Percentiles rank a stretch among this genome's conserved stretches.
phyloP scores from a whole-genome alignment of 2,797 vertebrate species.

The Mormyrus hasselquistii region DNA sequence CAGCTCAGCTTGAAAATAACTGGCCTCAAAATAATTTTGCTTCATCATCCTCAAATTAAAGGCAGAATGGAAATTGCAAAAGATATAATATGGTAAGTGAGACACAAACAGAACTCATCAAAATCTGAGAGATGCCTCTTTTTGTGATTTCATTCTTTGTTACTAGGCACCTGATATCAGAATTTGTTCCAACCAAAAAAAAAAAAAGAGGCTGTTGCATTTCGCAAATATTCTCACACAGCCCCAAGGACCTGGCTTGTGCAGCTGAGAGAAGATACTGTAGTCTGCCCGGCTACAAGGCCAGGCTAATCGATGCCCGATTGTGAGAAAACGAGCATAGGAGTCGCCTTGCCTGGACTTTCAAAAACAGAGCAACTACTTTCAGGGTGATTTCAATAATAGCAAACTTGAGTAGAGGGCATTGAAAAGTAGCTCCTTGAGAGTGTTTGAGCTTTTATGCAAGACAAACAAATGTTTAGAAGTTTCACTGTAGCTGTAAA shows the following conservation, averaged over 20 bases:
- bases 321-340: slow-evolving; percentile 14
- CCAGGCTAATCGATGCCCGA: slow-evolving; percentile 33
- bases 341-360: slow-evolving; percentile 11
- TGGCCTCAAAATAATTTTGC: neutral
- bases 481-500: slow-evolving; percentile 46
- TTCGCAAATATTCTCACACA: slow-evolving; percentile 12
- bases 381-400: slow-evolving; percentile 13
- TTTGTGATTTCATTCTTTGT: neutral
- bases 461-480: neutral
- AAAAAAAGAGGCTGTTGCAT: neutral
- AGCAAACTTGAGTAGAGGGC: neutral
- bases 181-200: neutral
- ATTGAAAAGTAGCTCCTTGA: neutral
- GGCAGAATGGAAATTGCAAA: neutral
- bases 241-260: slow-evolving; percentile 32
- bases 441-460: neutral
- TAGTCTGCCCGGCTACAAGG: slow-evolving; percentile 46
- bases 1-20: neutral
- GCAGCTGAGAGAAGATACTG: slow-evolving; percentile 33
- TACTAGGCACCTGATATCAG: neutral
- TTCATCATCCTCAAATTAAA: neutral
- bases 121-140: neutral
- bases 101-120: neutral
- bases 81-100: neutral
- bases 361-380: slow-evolving; percentile 39